Conservation (phyloP, 2,113 vertebrate genomes). For the Pomatorhinus ruficollis region DNA sequence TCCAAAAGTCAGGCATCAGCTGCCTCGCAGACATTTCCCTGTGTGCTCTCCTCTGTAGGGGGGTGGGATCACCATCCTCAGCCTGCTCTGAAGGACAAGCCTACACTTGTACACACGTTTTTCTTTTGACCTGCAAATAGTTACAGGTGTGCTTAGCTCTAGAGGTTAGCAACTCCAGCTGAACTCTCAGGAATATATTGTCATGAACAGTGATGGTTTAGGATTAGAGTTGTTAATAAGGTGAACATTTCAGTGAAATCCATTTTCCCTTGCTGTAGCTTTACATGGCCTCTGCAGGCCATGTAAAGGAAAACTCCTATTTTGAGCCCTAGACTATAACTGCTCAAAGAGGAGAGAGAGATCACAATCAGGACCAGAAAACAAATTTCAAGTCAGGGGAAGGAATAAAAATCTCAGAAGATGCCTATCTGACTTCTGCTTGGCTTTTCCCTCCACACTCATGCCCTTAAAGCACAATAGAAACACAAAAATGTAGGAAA, state of each 20-base stretch:
- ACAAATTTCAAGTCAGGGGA: neutral
- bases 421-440: neutral
- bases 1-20: neutral
- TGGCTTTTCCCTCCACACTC: neutral
- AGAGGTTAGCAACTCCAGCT: neutral
- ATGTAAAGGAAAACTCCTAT: neutral
- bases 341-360: neutral
- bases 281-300: neutral
- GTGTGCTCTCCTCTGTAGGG: neutral
- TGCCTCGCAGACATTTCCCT: neutral
- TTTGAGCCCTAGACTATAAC: neutral
- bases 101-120: neutral
- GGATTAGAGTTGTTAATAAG: neutral
- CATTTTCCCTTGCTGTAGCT: neutral
- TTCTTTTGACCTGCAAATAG: neutral
- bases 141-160: accelerated
- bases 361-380: neutral
- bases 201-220: neutral
- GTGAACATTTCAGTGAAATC: neutral
- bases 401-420: neutral
- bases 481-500: neutral
- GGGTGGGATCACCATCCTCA: neutral
- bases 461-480: neutral
- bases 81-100: neutral
- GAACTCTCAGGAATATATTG: neutral